phyloP scores from a whole-genome alignment of 2,113 vertebrate genomes.

The Synodontis membranacea region DNA sequence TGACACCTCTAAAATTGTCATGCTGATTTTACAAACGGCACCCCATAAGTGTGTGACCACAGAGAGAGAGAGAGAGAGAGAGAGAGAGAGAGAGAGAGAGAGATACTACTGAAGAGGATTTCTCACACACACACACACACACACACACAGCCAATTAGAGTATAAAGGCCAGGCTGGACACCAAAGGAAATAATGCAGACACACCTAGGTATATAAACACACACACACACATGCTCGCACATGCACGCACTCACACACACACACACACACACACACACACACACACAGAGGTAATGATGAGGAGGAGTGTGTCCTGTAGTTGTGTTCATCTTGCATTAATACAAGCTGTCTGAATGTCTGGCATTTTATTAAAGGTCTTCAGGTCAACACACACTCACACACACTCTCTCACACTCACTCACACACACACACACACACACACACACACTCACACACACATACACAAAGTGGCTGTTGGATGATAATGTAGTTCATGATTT shows the following conservation, averaged over 20 bases:
- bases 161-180: no score
- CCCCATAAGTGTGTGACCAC: neutral
- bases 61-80: neutral
- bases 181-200: no score
- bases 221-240: neutral
- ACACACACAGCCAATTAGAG: no score
- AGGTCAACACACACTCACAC: constrained; percentile 28
- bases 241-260: neutral
- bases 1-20: no score
- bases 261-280: neutral
- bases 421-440: neutral
- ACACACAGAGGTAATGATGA: neutral
- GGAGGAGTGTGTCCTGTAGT: constrained; percentile 46
- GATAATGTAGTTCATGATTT: neutral
- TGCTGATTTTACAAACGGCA: no score
- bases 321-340: constrained; percentile 63
- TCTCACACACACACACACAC: neutral
- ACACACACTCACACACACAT: neutral
- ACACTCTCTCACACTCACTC: neutral
- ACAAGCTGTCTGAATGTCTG: constrained; percentile 60
- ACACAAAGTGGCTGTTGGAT: neutral
- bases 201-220: no score
- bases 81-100: neutral
- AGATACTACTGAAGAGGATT: no score
- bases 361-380: constrained; percentile 72